Base-by-base conservation (phyloP, 2,888 invertebrate species). In the Belgica antarctica region DNA sequence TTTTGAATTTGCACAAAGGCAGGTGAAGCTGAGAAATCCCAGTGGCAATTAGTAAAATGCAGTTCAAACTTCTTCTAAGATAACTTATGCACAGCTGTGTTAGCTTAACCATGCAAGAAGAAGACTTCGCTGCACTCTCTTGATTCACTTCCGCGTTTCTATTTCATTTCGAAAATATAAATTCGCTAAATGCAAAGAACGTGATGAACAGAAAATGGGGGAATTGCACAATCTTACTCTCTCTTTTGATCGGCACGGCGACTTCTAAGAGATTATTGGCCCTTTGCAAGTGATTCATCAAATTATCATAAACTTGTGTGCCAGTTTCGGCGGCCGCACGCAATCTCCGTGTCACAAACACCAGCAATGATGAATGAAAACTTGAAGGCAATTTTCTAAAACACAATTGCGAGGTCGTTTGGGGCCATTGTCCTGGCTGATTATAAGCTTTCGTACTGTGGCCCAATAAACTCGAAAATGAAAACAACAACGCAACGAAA, bases 371-470 rank as follows among this genome's bases (percentile, higher is more conserved):
- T 27, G 27, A 59, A 15, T 5, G 59, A 52, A 52, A 52, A 52
- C 17, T 27, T 19, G 7, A 27, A 59, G 4, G 22, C 25, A 19
- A 3, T 52, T 59, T 59, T 59, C 59, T 59, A 59, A 59, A n/a
- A 24, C n/a, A 24, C n/a, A 59, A n/a, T 59, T 27, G 25, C 59
- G 59, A 59, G 59, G 59, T 27, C 59, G 15, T 59, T 52, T n/a
- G 59, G 27, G 59, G 59, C 27, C 27, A 59, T 27, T 59, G 59
- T 59, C 59, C 59, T 59, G 59, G n/a, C n/a, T 8, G 59, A 27
- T 59, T 27, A 59, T 27, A 27, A 59, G 59, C 59, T 1, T n/a
- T 52, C 52, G 25, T 15, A 59, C n/a, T 59, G 25, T 59, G 59
- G 27, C 59, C 59, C 10, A 59, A 59, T 59, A 59, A 59, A 27